Base-by-base conservation (phyloP, 2,797 vertebrate species). In the Mus spretus region DNA sequence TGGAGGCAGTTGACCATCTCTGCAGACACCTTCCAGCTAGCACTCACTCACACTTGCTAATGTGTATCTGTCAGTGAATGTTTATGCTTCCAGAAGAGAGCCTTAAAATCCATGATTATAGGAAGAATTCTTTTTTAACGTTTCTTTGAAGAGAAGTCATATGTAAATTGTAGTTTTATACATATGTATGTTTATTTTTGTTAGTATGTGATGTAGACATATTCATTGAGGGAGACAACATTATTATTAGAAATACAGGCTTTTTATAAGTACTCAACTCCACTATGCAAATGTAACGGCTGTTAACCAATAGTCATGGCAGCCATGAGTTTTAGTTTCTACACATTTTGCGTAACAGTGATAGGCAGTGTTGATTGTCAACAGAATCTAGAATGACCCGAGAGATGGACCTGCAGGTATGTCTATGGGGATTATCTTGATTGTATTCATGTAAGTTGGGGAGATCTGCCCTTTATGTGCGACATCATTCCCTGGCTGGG, bases 231-330 rank as follows among this genome's bases (percentile, higher is more conserved):
- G 37, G 14, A 88, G 65, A 53, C 61, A 57, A n/a, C 70, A 34
- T 67, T 34, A 50, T 34, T 84, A 65, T 22, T 65, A 92, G 31
- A 94, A 90, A 57, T 26, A 78, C 1, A 91, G 26, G 40, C 70
- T 96, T 90, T 90, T 65, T 44, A 63, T 90, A 90, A 91, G 26
- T 14, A 77, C 50, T 50, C 20, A 90, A 17, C 77, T n/a, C 11
- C 10, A 50, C 9, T 22, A 1, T 63, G 34, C 22, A 77, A 86
- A 82, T 91, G n/a, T 80, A 89, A 40, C 20, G 55, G 3, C 34
- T 53, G 34, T 34, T 50, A 79, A 79, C 14, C 65, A 26, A n/a
- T 34, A 40, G 59, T 67, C 89, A 80, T 28, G 59, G 1, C 13
- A 87, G 75, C 10, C 34, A 34, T 17, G 65, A 26, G 57, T 34